Percentiles rank a stretch among this genome's conserved stretches.
phyloP scores from a whole-genome alignment of 2,797 vertebrate species.

The Malurus splendens region DNA sequence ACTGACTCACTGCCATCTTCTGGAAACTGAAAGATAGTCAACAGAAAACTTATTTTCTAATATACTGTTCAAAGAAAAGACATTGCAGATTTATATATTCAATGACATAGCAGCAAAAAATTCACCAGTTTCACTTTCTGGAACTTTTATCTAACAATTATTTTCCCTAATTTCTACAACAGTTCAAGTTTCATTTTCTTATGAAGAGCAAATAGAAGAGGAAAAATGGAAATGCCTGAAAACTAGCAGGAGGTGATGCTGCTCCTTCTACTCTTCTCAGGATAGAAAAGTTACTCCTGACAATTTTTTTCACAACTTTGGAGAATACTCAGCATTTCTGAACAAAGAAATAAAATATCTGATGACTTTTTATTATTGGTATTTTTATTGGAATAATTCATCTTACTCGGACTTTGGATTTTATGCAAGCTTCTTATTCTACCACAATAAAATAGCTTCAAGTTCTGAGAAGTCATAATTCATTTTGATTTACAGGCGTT shows the following conservation, averaged over 20 bases:
- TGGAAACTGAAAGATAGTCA: neutral
- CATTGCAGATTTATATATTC: neutral
- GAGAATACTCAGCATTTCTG: neutral
- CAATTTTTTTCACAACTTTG: neutral
- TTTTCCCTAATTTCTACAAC: neutral
- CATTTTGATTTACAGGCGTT: neutral
- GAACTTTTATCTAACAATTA: neutral
- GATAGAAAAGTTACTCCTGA: neutral
- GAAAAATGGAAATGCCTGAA: neutral
- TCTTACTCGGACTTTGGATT: neutral
- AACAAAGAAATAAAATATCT: neutral
- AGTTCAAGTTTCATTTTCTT: neutral
- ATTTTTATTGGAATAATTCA: neutral
- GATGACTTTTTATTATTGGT: neutral
- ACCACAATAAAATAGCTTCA: neutral
- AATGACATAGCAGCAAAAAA: neutral
- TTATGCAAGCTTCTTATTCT: neutral
- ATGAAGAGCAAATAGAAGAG: neutral
- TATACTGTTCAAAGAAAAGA: neutral
- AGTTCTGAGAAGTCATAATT: neutral
- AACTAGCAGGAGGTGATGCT: neutral
- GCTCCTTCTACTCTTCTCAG: neutral
- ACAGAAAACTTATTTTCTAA: neutral
- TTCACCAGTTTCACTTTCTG: neutral
- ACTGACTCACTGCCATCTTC: slow-evolving; percentile 34